A percentile compares a stretch with the other conserved stretches of the same genome.
phyloP scores from a whole-genome alignment of 2,797 vertebrate species.

The Cuculus canorus region DNA sequence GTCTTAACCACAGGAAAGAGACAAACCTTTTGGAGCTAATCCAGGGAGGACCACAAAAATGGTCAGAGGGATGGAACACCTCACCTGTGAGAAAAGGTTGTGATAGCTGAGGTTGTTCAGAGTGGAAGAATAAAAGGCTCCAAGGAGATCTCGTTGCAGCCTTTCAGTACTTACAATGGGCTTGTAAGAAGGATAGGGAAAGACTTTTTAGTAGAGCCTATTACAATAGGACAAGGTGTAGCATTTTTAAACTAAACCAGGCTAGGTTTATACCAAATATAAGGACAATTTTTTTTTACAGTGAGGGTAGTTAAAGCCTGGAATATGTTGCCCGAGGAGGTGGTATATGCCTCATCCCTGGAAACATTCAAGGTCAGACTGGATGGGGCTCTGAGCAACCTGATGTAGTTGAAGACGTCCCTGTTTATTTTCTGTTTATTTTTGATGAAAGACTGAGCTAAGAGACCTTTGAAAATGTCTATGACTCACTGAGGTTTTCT shows the following conservation, averaged over 20 bases:
- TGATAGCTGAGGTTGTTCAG: fast-evolving
- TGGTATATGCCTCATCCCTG: neutral
- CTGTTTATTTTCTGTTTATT: too few relatives aligned
- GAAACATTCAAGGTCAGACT: neutral
- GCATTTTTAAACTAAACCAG: neutral
- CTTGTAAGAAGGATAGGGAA: neutral
- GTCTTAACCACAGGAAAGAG: fast-evolving
- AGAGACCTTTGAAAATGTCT: too few relatives aligned
- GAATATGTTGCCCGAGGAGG: neutral
- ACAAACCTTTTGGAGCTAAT: fast-evolving
- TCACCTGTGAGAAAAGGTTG: neutral
- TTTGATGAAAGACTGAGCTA: too few relatives aligned
- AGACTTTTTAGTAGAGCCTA: fast-evolving
- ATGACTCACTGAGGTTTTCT: too few relatives aligned
- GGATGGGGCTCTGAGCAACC: neutral
- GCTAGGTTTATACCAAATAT: neutral
- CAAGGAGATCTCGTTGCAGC: fast-evolving
- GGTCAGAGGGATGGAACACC: too few relatives aligned
- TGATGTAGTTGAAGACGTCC: neutral
- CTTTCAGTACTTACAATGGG: neutral
- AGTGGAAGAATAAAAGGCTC: neutral
- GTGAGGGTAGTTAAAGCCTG: neutral
- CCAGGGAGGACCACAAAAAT: neutral
- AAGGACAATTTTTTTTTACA: neutral
- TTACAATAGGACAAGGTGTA: neutral